Evolutionary conservation across 2,888 invertebrate species (phyloP), one percentile per base, ranked within the genome.

Genomic region (Pollenia angustigena): DNA sequence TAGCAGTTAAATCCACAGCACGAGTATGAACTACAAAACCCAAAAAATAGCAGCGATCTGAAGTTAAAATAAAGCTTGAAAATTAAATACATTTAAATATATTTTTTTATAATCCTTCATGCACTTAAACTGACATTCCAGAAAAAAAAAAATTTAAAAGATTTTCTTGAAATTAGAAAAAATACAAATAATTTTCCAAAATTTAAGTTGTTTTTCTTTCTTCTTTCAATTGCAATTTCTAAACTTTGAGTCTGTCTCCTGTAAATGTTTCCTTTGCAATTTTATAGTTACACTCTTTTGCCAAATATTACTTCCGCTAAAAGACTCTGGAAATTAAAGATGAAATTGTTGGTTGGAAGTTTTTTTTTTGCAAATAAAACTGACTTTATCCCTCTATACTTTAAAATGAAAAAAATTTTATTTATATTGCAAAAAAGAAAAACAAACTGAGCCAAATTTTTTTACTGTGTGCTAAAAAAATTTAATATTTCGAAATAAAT

Each of bases 251-350:
- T 68, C n/a, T 68, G 4, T 52, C 44, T 79, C 58, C 72, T 79
- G 44, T 32, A 58, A 74, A 60, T 60, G 66, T 68, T 84, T 80
- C 48, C 68, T 62, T 62, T 32, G 16, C 4, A 50, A 40, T 72
- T 79, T 74, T 78, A 1, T 56, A 54, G 78, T 84, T 79, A 58
- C 69, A 64, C 44, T 72, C 46, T 78, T 66, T 72, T 78, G 78
- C 46, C 84, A 68, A 84, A 74, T 79, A 85, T 85, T 85, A 56
- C 42, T 85, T 85, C 79, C 84, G 72, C 42, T 68, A 68, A 62
- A 40, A 66, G 72, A 52, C 62, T 52, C 40, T 78, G 64, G 71
- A 84, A 74, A 74, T 80, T 79, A 74, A 74, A 80, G 68, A 60
- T 14, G 32, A 60, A 84, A 60, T 58, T 66, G 23, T 68, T 69